Conservation (phyloP, 2,888 invertebrate genomes). For the Cheiracanthium punctorium region DNA sequence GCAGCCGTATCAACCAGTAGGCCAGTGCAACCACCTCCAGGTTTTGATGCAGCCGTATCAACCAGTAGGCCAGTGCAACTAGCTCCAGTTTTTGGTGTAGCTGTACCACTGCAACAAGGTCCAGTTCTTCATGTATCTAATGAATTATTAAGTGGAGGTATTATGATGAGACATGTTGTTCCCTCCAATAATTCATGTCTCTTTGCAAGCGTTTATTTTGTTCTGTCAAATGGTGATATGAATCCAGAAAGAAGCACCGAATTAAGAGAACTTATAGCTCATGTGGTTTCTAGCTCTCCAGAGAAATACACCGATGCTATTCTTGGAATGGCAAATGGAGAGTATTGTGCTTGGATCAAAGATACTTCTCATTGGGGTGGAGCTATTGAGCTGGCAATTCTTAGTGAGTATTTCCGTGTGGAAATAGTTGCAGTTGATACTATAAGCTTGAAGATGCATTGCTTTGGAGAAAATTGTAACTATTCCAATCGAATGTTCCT, state of each 20-base stretch:
- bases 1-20: too few relatives aligned
- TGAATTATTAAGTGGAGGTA: slow-evolving; percentile 78
- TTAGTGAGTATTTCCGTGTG: slow-evolving; percentile 89
- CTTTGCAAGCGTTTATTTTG: slow-evolving; percentile 89
- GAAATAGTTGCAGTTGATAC: slow-evolving; percentile 97
- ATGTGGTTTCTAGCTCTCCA: slow-evolving; percentile 85
- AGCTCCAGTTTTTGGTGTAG: background rate
- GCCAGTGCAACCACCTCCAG: background rate
- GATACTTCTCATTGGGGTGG: slow-evolving; percentile 95
- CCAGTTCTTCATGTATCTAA: background rate
- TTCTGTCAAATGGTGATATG: slow-evolving; percentile 81
- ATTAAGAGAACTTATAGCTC: slow-evolving; percentile 91
- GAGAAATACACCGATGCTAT: slow-evolving; percentile 90
- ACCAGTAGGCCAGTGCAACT: too few relatives aligned
- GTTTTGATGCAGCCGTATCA: background rate
- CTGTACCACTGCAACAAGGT: background rate
- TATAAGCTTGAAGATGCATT: slow-evolving; percentile 90
- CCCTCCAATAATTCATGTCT: slow-evolving; percentile 97
- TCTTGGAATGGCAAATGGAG: slow-evolving; percentile 81
- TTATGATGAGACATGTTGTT: slow-evolving; percentile 91
- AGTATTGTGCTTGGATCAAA: slow-evolving; percentile 93
- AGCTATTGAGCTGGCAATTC: slow-evolving; percentile 92
- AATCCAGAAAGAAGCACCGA: slow-evolving; percentile 84
- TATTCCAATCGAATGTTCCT: slow-evolving; percentile 89
- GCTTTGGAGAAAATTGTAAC: slow-evolving; percentile 92